A percentile compares a stretch with the other conserved stretches of the same genome.
These are phyloP conservation scores for Mobula hypostoma DNA, from an alignment of 2,113 vertebrate species.

Conservation along the genomic window DNA sequence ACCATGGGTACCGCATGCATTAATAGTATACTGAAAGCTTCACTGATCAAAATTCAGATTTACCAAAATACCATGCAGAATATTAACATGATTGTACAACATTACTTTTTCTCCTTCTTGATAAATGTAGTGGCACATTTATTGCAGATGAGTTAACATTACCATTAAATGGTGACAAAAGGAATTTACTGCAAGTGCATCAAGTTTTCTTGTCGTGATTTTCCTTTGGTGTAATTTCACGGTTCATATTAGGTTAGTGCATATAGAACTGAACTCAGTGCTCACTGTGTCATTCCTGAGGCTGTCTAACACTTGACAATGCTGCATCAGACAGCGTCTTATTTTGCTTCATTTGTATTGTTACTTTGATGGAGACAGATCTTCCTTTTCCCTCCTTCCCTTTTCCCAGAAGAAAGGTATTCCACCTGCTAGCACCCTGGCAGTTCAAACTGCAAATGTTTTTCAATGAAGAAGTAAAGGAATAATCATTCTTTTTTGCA, in stretches of 20 bases:
- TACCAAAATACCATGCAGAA: not conserved
- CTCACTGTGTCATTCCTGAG: not conserved
- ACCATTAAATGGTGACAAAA: not conserved
- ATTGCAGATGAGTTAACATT: not conserved
- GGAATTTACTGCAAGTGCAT: not conserved
- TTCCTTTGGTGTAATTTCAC: not conserved
- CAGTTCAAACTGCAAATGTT: not conserved
- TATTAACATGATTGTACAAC: not conserved
- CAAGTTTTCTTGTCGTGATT: not conserved
- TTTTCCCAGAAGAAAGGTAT: not conserved
- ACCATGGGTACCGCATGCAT: not conserved
- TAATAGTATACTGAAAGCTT: not conserved
- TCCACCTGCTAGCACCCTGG: not conserved
- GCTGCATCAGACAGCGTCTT: not conserved
- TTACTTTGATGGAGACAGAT: not conserved
- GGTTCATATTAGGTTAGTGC: not conserved
- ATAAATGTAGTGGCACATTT: not conserved
- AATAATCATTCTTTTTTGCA: conserved; percentile 15
- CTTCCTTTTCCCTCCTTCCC: not conserved
- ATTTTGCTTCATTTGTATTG: not conserved
- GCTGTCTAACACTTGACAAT: not conserved
- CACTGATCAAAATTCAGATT: not conserved
- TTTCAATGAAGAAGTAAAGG: not conserved
- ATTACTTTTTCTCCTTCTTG: not conserved
- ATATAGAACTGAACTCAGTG: not conserved